Conservation (phyloP, 2,888 invertebrate species). For the Phanerotoma sp. region DNA sequence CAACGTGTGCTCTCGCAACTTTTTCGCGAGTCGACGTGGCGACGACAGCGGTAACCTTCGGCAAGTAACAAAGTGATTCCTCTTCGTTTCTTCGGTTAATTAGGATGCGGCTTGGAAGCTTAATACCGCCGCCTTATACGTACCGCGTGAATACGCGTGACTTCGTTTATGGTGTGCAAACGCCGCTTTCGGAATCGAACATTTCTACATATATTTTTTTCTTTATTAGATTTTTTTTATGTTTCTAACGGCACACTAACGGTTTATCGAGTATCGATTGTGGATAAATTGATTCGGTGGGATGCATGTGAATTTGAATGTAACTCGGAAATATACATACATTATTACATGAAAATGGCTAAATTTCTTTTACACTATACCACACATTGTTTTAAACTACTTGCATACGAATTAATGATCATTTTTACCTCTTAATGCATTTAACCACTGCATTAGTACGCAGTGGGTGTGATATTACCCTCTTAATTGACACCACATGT, state of each 20-base stretch:
- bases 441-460: too few species aligned
- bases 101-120: slow-evolving; percentile 36
- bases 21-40: slow-evolving; percentile 9
- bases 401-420: too few species aligned
- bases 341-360: too few species aligned
- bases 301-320: background rate
- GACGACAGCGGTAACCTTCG: slow-evolving; percentile 19
- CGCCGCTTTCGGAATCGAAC: slow-evolving; percentile 33
- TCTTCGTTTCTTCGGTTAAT: slow-evolving; percentile 38
- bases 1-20: background rate
- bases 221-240: slow-evolving; percentile 4
- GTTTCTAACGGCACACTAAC: slow-evolving; percentile 18
- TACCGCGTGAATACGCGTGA: slow-evolving; percentile 33
- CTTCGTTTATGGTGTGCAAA: slow-evolving; percentile 34
- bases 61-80: slow-evolving; percentile 32
- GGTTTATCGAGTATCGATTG: slow-evolving; percentile 11
- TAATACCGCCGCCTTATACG: slow-evolving; percentile 36
- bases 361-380: background rate
- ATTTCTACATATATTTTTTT: slow-evolving; percentile 15
- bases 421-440: too few species aligned
- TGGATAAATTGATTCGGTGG: slow-evolving; percentile 1
- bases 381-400: background rate
- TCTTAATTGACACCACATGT: too few species aligned
- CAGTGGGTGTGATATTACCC: too few species aligned
- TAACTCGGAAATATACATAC: background rate